Conservation (phyloP, 2,797 vertebrate genomes). For the Sphaeramia orbicularis region DNA sequence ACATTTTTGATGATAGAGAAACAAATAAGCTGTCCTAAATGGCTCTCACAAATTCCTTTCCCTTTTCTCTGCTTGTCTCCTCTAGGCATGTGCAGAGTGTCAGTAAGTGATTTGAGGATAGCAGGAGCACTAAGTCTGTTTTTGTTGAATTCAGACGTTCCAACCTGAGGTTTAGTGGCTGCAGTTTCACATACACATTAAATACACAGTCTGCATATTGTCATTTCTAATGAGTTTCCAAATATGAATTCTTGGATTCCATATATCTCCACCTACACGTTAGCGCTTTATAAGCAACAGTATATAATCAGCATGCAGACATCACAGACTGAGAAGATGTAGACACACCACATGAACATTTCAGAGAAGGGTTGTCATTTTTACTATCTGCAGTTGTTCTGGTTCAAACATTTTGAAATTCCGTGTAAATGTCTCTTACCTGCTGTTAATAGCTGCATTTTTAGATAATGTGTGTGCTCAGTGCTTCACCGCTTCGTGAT, state of each 20-base stretch:
- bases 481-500: constrained; percentile 2
- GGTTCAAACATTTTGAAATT: neutral
- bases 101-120: constrained; percentile 8
- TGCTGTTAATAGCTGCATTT: constrained; percentile 9
- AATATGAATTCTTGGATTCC: constrained; percentile 8
- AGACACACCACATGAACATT: constrained; percentile 1
- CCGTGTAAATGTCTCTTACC: constrained; percentile 6
- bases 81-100: constrained; percentile 2
- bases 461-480: constrained; percentile 8
- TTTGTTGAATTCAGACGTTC: constrained; percentile 7
- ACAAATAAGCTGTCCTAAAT: constrained; percentile 10
- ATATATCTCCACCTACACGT: constrained; percentile 9
- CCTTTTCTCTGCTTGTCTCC: constrained; percentile 5
- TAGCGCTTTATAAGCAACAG: neutral
- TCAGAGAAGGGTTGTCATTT: constrained; percentile 1
- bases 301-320: constrained; percentile 18
- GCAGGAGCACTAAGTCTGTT: neutral
- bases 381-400: constrained; percentile 5
- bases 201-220: neutral
- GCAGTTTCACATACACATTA: constrained; percentile 9
- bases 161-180: neutral
- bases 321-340: neutral
- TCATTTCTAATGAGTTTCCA: constrained; percentile 14
- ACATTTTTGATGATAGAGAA: constrained; percentile 17
- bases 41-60: neutral